These are phyloP conservation scores for Holacanthella duospinosa DNA, from an alignment of 2,888 invertebrate genomes.

Conservation along the genomic window DNA sequence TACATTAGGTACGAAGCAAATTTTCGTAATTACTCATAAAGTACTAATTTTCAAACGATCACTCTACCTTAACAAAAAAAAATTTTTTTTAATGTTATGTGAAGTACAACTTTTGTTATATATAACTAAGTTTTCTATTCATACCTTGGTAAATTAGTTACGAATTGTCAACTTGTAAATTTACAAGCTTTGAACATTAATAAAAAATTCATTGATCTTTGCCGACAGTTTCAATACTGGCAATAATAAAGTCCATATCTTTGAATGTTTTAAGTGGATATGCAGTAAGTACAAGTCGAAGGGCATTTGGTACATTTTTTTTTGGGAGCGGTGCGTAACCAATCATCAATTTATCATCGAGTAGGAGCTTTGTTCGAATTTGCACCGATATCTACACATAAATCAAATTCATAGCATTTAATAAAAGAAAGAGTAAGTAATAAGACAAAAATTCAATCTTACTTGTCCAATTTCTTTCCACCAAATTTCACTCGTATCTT, in stretches of 20 bases:
- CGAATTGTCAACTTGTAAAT: no score
- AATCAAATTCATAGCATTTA: no score
- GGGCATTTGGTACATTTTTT: slow-evolving; percentile 58
- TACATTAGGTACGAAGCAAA: no score
- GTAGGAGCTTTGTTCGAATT: slow-evolving; percentile 59
- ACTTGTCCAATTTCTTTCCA: slow-evolving; percentile 46
- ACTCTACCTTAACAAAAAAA: no score
- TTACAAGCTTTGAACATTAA: no score
- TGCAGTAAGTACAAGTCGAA: slow-evolving; percentile 62
- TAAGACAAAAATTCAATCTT: slow-evolving; percentile 12
- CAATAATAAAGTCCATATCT: slow-evolving; percentile 54
- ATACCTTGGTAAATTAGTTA: no score
- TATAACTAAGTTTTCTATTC: no score
- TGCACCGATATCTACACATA: slow-evolving; percentile 52
- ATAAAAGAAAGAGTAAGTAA: neutral
- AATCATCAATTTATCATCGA: slow-evolving; percentile 59
- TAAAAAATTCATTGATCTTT: slow-evolving; percentile 33
- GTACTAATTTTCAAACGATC: no score
- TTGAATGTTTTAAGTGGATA: slow-evolving; percentile 52
- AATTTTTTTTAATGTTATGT: no score
- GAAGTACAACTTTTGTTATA: no score
- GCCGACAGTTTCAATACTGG: slow-evolving; percentile 55
- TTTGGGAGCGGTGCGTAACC: slow-evolving; percentile 59
- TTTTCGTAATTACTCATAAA: no score
- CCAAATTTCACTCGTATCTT: slow-evolving; percentile 47